phyloP scores from a whole-genome alignment of 2,888 invertebrate species.

The Sturmia bella region DNA sequence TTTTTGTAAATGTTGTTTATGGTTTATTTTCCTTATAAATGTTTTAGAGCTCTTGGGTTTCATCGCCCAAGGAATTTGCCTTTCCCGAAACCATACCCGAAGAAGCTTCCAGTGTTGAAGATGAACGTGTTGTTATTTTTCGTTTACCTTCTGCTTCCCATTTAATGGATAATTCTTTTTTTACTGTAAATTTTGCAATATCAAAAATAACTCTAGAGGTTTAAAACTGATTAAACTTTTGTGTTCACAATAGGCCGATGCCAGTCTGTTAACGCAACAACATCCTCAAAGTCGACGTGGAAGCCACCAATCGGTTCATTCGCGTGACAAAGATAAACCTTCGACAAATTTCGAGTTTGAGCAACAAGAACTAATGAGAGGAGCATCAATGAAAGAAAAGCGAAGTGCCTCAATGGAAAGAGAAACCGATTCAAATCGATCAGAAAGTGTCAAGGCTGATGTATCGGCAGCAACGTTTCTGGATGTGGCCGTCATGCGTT shows the following conservation, averaged over 20 bases:
- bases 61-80: constrained; percentile 93
- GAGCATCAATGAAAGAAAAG: constrained; percentile 80
- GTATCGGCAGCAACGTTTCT: constrained; percentile 95
- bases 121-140: constrained; percentile 95
- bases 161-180: constrained; percentile 89
- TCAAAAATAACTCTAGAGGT: neutral
- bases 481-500: constrained; percentile 97
- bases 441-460: constrained; percentile 82
- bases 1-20: constrained; percentile 47
- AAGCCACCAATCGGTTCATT: constrained; percentile 80
- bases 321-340: constrained; percentile 79
- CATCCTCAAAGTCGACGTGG: constrained; percentile 80
- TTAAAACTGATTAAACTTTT: no score
- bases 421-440: constrained; percentile 87
- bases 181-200: constrained; percentile 84
- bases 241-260: constrained; percentile 84
- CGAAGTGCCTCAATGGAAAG: constrained; percentile 87
- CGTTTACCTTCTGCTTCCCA: constrained; percentile 90
- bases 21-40: constrained; percentile 44
- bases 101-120: constrained; percentile 95
- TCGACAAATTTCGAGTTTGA: constrained; percentile 81
- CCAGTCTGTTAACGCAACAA: constrained; percentile 89
- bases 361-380: constrained; percentile 80
- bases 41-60: constrained; percentile 87
- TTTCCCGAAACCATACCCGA: constrained; percentile 96